Conservation (phyloP, 2,113 vertebrate genomes). For the Cebus imitator region DNA sequence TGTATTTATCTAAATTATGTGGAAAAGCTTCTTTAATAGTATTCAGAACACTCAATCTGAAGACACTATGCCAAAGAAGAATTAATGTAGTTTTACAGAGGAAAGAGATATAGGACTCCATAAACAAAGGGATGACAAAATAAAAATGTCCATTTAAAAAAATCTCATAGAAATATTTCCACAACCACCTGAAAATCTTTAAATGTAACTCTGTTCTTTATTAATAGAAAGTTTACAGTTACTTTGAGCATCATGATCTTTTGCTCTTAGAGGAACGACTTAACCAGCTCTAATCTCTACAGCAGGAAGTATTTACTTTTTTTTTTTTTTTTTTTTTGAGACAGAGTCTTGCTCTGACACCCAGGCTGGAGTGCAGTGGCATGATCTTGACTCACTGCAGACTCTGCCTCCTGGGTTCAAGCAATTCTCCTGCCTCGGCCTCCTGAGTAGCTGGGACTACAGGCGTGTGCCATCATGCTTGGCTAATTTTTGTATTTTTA, state of each 20-base stretch:
- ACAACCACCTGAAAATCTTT: background rate
- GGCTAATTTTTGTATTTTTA: no score
- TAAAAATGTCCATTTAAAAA: background rate
- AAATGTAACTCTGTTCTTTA: background rate
- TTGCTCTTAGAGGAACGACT: background rate
- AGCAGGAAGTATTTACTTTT: background rate
- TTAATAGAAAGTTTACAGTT: background rate
- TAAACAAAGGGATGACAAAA: background rate
- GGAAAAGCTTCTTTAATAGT: background rate
- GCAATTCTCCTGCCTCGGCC: no score
- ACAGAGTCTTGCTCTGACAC: no score
- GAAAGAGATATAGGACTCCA: background rate
- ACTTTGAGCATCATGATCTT: background rate
- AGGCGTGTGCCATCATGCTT: no score
- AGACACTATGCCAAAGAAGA: background rate
- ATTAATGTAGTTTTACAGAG: conserved; percentile 7
- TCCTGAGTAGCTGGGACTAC: no score
- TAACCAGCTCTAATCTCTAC: background rate
- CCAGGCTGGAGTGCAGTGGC: no score
- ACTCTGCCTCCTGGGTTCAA: no score
- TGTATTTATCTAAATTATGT: background rate
- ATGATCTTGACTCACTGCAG: no score
- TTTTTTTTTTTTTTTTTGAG: no score
- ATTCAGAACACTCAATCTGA: background rate
- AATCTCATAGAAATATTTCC: background rate